These are phyloP conservation scores for Oreochromis aureus DNA, from an alignment of 2,113 vertebrate genomes.

Conservation along the genomic window DNA sequence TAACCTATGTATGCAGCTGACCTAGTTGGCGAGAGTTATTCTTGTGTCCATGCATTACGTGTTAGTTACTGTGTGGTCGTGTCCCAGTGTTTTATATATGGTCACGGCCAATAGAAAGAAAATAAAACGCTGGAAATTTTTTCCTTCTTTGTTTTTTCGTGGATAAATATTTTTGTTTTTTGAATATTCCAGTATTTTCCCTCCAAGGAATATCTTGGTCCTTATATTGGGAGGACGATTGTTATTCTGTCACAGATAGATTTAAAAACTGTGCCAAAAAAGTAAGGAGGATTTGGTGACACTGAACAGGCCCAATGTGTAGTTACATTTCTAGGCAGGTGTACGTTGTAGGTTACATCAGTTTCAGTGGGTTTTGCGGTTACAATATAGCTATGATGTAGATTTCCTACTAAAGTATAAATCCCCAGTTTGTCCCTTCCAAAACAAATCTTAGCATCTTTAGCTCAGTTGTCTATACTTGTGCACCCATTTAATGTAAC, in stretches of 20 bases:
- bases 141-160: not conserved
- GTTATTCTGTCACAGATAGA: not conserved
- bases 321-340: not conserved
- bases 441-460: not conserved
- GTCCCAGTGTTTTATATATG: not conserved
- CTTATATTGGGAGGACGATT: not conserved
- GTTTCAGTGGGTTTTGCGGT: not conserved
- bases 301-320: rapidly evolving
- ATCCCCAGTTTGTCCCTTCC: not conserved
- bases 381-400: not conserved
- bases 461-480: not conserved
- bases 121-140: not conserved
- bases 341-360: not conserved
- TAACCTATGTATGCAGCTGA: not conserved
- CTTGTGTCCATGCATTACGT: rapidly evolving
- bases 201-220: not conserved
- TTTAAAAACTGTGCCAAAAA: not conserved
- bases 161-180: not conserved
- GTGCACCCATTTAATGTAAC: not conserved
- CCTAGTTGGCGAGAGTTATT: rapidly evolving
- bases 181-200: not conserved
- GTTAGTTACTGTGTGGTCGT: not conserved
- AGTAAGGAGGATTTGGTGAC: not conserved
- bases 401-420: not conserved
- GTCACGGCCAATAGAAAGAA: not conserved